Evolutionary conservation across 2,888 invertebrate species (phyloP), one percentile per base, ranked within the genome.

Genomic region (Piscicola geometra): DNA sequence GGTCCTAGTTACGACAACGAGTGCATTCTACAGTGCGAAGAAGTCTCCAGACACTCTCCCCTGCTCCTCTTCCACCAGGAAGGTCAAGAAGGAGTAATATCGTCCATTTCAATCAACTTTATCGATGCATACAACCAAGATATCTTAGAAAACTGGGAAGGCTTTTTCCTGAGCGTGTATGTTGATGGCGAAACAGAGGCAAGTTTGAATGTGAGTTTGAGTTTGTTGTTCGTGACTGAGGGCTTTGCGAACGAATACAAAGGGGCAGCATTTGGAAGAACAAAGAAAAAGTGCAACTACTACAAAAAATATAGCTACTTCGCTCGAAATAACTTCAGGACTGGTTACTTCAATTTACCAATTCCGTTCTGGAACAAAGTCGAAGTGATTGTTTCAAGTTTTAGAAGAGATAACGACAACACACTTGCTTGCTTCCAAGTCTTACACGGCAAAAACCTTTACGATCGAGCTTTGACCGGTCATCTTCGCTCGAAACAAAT

Each of bases 331-430:
- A 9, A 25, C 25, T 1, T 56, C 21, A 71, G 75, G 52, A 79
- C 79, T 25, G 79, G 79, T 5, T 80, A 80, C 73, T 70, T 80
- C 50, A 78, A 77, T 64, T 76, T 76, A 33, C 79, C 80, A 1
- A 80, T 80, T 79, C 80, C 80, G 1, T 80, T 76, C 67, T 80
- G 80, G 80, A 30, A 76, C 1, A 71, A 72, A 0, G 78, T 76
- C 0, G 50, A 72, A 30, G 35, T 80, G 1, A 41, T 32, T 0
- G 15, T 80, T 33, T 25, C 64, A 28, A n/a, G 33, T 18, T 1
- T 0, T 36, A 1, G 72, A 64, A 32, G 21, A 21, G 21, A 30
- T 18, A 64, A 64, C 5, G 71, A 52, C 15, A 60, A 72, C 1
- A 47, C 30, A 2, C 21, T 76, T 30, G 50, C 79, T 12, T 80